Evolutionary conservation across 2,113 vertebrate genomes (phyloP).

Genomic region (Heliornis fulica): DNA sequence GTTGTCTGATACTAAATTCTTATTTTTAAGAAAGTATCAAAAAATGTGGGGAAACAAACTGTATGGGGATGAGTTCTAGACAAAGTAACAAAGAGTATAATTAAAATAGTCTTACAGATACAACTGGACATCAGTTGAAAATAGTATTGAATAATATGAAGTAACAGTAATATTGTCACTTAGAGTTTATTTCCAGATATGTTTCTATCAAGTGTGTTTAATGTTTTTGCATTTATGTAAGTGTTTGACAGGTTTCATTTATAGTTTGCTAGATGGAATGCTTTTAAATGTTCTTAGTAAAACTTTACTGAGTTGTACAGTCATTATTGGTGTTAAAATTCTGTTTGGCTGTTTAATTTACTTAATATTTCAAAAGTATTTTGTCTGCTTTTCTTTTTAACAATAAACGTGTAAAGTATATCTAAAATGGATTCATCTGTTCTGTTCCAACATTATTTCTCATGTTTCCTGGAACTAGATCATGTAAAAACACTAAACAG

Average conservation of each 20-base stretch:
- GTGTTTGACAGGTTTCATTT: conserved; percentile 31
- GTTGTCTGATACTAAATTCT: conserved; percentile 8
- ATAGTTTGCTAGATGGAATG: conserved; percentile 26
- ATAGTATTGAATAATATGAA: neutral
- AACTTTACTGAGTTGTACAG: conserved; percentile 42
- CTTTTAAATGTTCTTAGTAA: conserved; percentile 36
- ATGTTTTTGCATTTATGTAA: conserved; percentile 46
- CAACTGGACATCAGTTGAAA: neutral
- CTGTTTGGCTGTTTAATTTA: conserved; percentile 51
- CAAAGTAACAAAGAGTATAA: conserved; percentile 21
- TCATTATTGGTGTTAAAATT: conserved; percentile 37
- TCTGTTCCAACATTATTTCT: conserved; percentile 57
- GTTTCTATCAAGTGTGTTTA: conserved; percentile 34
- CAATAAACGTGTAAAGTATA: conserved; percentile 70
- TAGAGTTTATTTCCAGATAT: conserved; percentile 27
- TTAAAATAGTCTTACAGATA: neutral
- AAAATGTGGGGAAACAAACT: conserved; percentile 16
- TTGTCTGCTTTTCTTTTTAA: conserved; percentile 69
- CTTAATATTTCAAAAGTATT: conserved; percentile 57
- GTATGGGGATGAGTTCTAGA: conserved; percentile 13
- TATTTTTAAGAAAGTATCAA: conserved; percentile 42
- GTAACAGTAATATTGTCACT: neutral
- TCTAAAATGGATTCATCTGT: conserved; percentile 65
- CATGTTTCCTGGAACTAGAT: neutral
- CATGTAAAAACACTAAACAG: neutral